Percentiles rank a stretch among this genome's conserved stretches.
Evolutionary conservation across 2,113 vertebrate genomes (phyloP).

Genomic region (Suncus etruscus): DNA sequence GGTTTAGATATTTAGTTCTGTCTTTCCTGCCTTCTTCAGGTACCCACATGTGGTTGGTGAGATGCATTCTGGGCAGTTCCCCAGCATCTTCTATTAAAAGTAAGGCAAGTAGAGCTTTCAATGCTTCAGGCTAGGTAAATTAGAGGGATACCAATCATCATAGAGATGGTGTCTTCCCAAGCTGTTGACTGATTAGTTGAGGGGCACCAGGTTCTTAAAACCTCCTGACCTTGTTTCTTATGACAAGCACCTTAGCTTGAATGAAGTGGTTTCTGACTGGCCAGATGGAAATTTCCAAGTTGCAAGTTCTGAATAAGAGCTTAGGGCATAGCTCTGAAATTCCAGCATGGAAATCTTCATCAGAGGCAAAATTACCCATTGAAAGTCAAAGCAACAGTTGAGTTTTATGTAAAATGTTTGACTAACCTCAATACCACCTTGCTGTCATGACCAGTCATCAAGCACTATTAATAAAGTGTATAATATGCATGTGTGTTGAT

Average conservation of each 20-base stretch:
- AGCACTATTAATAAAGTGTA: too few species aligned
- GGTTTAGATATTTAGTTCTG: too few species aligned
- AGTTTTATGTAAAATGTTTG: not conserved
- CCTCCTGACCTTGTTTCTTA: not conserved
- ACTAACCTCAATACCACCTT: not conserved
- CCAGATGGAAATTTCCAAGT: too few species aligned
- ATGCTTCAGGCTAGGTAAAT: not conserved
- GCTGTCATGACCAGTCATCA: too few species aligned
- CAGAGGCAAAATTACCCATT: too few species aligned
- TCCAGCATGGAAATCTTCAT: not conserved
- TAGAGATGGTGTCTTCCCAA: not conserved
- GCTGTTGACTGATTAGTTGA: too few species aligned
- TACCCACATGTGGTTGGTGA: not conserved
- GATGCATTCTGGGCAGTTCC: not conserved
- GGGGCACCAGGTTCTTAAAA: too few species aligned
- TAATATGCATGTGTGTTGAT: rapidly evolving
- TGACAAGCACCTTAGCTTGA: not conserved
- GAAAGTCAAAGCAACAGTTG: not conserved
- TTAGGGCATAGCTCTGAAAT: not conserved
- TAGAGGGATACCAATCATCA: too few species aligned
- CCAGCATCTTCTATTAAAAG: not conserved
- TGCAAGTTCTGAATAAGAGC: not conserved
- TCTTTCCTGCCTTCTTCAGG: not conserved
- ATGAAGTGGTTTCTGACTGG: not conserved
- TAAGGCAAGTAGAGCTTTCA: too few species aligned